Percentiles rank a stretch among this genome's conserved stretches.
phyloP scores from a whole-genome alignment of 2,888 invertebrate species.

The Thereva unica region DNA sequence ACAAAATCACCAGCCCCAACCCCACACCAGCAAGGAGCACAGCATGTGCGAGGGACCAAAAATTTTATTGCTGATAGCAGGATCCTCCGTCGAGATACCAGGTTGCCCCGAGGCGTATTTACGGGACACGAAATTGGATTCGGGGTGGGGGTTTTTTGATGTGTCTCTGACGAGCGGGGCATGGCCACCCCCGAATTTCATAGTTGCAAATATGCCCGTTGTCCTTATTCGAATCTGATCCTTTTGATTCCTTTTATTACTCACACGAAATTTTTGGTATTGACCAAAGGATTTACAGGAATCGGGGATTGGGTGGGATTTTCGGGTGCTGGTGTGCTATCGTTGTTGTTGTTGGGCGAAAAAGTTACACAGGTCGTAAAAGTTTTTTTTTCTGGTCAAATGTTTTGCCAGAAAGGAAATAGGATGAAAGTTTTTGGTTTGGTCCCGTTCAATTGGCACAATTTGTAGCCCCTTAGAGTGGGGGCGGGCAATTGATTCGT shows the following conservation, averaged over 20 bases:
- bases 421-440: too few species aligned
- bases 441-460: too few species aligned
- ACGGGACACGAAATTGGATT: constrained; percentile 28
- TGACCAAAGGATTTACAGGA: not conserved
- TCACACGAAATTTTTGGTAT: constrained; percentile 3
- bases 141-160: not conserved
- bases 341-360: too few species aligned
- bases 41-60: constrained; percentile 1
- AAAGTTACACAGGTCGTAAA: too few species aligned
- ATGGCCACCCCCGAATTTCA: not conserved
- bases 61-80: constrained; percentile 31
- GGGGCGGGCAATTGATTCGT: too few species aligned
- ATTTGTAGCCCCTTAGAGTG: too few species aligned
- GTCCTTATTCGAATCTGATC: constrained; percentile 27
- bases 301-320: too few species aligned
- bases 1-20: too few species aligned
- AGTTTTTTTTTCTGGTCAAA: too few species aligned
- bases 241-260: constrained; percentile 20
- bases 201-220: not conserved
- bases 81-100: not conserved
- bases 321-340: too few species aligned
- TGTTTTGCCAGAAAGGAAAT: too few species aligned
- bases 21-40: too few species aligned
- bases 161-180: not conserved
- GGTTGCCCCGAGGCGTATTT: constrained; percentile 25